phyloP scores from a whole-genome alignment of 30 jellyfish, hydroid and myxozoan species.

The Pseudorhiza aurosa region DNA sequence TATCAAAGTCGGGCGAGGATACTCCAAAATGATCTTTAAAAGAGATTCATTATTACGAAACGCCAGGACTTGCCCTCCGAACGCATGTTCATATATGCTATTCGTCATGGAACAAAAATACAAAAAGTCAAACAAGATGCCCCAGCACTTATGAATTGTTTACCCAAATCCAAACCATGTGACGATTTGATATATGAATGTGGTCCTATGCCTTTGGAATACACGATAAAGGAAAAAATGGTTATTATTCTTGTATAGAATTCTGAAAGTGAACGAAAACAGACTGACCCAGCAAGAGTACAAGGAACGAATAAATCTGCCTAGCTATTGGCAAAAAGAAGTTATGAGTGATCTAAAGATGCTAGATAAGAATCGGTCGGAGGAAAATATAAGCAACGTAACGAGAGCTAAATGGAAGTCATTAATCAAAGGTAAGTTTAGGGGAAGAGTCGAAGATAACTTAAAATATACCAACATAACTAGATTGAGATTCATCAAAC shows the following conservation, averaged over 20 bases:
- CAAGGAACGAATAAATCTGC: constrained; percentile 25
- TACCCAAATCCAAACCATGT: constrained; percentile 18
- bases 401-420: no score
- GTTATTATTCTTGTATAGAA: not conserved
- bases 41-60: no score
- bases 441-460: no score
- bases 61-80: no score
- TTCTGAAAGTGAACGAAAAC: constrained; percentile 12
- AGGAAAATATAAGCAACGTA: no score
- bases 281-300: constrained; percentile 22
- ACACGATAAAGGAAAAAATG: constrained; percentile 14
- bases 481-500: no score
- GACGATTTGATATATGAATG: constrained; percentile 24
- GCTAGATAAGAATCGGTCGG: constrained; percentile 7
- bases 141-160: not conserved
- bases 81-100: no score
- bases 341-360: constrained; percentile 21
- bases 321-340: constrained; percentile 27
- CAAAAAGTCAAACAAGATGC: constrained; percentile 36
- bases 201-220: constrained; percentile 42
- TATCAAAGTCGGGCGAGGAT: no score
- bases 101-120: no score
- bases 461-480: no score
- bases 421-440: no score
- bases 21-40: no score